Base-by-base conservation (phyloP, 2,888 invertebrate species). In the Drepanosiphum platanoidis region DNA sequence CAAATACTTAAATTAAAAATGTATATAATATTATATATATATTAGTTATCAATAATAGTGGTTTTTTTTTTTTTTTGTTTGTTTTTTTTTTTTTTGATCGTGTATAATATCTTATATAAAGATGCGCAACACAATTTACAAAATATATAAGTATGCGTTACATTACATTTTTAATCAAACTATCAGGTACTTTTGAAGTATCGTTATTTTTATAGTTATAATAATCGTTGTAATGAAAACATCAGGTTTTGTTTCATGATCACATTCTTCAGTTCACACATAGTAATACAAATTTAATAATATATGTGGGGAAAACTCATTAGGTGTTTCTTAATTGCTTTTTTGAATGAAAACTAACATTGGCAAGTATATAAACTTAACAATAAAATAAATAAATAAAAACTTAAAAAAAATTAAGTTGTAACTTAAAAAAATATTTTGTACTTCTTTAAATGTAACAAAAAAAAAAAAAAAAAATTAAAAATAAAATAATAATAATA, bases 181-280 rank as follows among this genome's bases (percentile, higher is more conserved):
- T 74, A 83, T 83, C 82, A 83, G 82, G 82, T 83, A 83, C 82
- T 72, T 64, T 64, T n/a, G 82, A 83, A 82, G 82, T 83, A 83
- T 83, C 36, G 11, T 64, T 74, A 74, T 83, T 42, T 42, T 58
- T 39, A 61, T 71, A 52, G 71, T n/a, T 61, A 58, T 58, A 71
- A 61, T 71, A 81, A 71, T 70, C 46, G 30, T 58, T 58, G 36
- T 71, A 39, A 70, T 71, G 22, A 30, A 81, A 71, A 71, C 15
- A 34, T 61, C 52, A 52, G 9, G n/a, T 81, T 75, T 77, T 71
- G n/a, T 71, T 71, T 71, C 30, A 39, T 71, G 30, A 81, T 81
- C 30, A 81, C 71, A 77, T 71, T 71, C 27, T 71, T 58, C 30
- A 71, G 58, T 80, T 71, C 61, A 70, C 46, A 58, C 52, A 80